A percentile compares a stretch with the other conserved stretches of the same genome.
Conservation (phyloP, 2,888 invertebrate genomes). For the Odontocolon sp. region DNA sequence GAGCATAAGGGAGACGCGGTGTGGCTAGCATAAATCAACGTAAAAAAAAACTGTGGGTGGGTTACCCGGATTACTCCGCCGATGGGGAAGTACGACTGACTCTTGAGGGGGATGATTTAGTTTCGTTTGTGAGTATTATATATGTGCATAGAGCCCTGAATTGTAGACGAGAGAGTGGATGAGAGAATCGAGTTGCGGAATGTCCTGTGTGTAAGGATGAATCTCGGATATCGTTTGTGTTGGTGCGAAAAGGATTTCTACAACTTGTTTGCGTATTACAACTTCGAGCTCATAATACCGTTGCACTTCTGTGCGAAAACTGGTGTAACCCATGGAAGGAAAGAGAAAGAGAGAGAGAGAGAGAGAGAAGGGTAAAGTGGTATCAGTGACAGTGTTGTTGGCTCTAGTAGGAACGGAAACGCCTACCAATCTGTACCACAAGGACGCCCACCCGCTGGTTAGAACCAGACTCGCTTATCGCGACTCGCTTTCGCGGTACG, state of each 20-base stretch:
- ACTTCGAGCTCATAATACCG: too few species aligned
- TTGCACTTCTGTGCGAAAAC: not conserved
- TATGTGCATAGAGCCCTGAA: too few species aligned
- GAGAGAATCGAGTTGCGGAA: not conserved
- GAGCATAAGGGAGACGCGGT: not conserved
- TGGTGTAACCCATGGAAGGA: constrained; percentile 10
- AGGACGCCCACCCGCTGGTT: constrained; percentile 60
- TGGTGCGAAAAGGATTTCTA: too few species aligned
- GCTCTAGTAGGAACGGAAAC: constrained; percentile 67
- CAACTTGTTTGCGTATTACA: too few species aligned
- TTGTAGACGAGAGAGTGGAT: not conserved
- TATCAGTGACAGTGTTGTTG: constrained; percentile 38
- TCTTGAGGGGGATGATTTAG: not conserved
- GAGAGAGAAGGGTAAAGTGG: constrained; percentile 16
- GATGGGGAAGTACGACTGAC: constrained; percentile 34
- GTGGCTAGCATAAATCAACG: constrained; percentile 46
- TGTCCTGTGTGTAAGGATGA: not conserved
- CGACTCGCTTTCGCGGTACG: constrained; percentile 48
- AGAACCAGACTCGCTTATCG: constrained; percentile 51
- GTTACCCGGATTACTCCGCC: constrained; percentile 44
- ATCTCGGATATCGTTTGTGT: too few species aligned
- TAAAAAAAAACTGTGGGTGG: constrained; percentile 46
- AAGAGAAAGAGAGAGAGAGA: constrained; percentile 19
- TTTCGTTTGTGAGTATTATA: not conserved
- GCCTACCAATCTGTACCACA: constrained; percentile 77